phyloP scores from a whole-genome alignment of 1,140 invertebrate species.

The Polyergus mexicanus region DNA sequence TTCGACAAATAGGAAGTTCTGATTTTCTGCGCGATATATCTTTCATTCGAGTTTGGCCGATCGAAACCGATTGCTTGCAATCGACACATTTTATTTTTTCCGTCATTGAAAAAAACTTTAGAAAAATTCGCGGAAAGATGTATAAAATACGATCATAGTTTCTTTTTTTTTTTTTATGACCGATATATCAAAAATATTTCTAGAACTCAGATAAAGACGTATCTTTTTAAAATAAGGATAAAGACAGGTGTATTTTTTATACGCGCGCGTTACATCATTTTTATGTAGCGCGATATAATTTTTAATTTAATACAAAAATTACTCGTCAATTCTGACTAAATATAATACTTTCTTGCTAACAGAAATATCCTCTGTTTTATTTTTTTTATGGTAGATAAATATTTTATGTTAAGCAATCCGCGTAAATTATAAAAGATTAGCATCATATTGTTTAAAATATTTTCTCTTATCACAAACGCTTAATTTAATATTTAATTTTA shows the following conservation, averaged over 20 bases:
- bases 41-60: slow-evolving; percentile 16
- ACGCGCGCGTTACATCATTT: neutral
- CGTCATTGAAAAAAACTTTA: neutral
- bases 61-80: slow-evolving; percentile 17
- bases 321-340: neutral
- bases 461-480: neutral
- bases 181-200: neutral
- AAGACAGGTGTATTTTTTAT: neutral
- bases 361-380: too few species aligned
- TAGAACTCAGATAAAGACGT: neutral
- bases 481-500: neutral
- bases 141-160: neutral
- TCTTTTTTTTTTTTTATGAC: neutral
- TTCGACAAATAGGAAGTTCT: slow-evolving; percentile 10
- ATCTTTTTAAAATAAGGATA: neutral
- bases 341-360: too few species aligned
- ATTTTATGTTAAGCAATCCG: slow-evolving; percentile 52
- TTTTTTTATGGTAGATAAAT: neutral
- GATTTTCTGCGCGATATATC: slow-evolving; percentile 16
- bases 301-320: neutral
- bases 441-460: slow-evolving; percentile 19
- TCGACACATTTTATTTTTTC: slow-evolving; percentile 37
- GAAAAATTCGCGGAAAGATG: slow-evolving; percentile 2
- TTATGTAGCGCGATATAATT: neutral
- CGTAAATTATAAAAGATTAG: slow-evolving; percentile 53